Conservation (phyloP, 2,888 invertebrate genomes). For the Branchellion lobata region DNA sequence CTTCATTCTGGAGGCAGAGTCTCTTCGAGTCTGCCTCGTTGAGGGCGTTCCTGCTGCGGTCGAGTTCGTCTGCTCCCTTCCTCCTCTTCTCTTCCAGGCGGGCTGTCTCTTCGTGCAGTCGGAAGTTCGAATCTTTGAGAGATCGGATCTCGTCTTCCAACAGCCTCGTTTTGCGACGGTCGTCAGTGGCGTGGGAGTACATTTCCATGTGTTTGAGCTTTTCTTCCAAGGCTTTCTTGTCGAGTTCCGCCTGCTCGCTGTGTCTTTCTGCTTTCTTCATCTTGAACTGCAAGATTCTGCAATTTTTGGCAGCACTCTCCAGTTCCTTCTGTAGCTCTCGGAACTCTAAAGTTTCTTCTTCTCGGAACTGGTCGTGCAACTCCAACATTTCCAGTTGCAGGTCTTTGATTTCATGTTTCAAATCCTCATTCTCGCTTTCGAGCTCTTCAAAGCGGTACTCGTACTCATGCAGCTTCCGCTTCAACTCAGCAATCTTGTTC, state of each 20-base stretch:
- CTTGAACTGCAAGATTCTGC: slow-evolving; percentile 95
- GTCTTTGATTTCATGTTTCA: slow-evolving; percentile 86
- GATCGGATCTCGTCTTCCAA: slow-evolving; percentile 82
- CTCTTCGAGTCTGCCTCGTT: slow-evolving; percentile 60
- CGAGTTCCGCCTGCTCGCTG: slow-evolving; percentile 74
- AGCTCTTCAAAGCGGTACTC: slow-evolving; percentile 88
- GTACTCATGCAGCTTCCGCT: slow-evolving; percentile 81
- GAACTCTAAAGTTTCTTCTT: slow-evolving; percentile 95
- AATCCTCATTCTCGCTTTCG: slow-evolving; percentile 92
- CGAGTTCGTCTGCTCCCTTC: slow-evolving; percentile 73
- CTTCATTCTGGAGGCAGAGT: slow-evolving; percentile 59
- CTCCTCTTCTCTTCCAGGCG: slow-evolving; percentile 73
- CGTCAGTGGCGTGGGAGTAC: slow-evolving; percentile 57
- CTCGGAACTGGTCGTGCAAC: slow-evolving; percentile 85
- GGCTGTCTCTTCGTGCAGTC: slow-evolving; percentile 64
- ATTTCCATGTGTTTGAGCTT: slow-evolving; percentile 59
- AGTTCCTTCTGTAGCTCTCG: slow-evolving; percentile 84
- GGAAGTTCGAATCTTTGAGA: slow-evolving; percentile 68
- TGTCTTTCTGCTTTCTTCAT: slow-evolving; percentile 89
- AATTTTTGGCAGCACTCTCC: slow-evolving; percentile 95
- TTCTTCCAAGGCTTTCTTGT: slow-evolving; percentile 69
- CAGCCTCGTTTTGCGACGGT: slow-evolving; percentile 66
- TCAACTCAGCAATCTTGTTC: slow-evolving; percentile 62
- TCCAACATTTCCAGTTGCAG: slow-evolving; percentile 97
- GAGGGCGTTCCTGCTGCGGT: slow-evolving; percentile 67